Percentiles rank a stretch among this genome's conserved stretches.
Evolutionary conservation across 2,113 vertebrate genomes (phyloP).

Genomic region (Dinomys branickii): DNA sequence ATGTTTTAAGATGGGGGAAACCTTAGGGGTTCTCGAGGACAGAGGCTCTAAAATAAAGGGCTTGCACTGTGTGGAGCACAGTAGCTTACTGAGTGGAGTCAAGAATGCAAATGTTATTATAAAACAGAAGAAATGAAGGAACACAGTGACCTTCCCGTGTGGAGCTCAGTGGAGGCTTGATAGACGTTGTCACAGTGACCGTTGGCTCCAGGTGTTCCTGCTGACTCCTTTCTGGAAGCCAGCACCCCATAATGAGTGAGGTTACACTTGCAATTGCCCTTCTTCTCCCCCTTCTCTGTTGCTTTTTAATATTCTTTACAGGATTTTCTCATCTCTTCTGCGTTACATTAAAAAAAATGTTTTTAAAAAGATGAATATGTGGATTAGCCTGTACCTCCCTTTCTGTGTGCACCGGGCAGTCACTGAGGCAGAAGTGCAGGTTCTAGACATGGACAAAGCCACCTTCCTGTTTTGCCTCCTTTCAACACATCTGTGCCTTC

Average conservation of each 20-base stretch:
- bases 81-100: background rate
- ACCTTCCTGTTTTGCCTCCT: background rate
- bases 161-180: background rate
- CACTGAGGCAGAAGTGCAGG: background rate
- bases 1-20: slow-evolving; percentile 20
- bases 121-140: slow-evolving; percentile 1
- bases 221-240: background rate
- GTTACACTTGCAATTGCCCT: background rate
- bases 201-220: background rate
- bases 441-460: background rate
- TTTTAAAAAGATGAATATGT: background rate
- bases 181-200: background rate
- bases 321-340: background rate
- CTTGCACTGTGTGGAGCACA: background rate
- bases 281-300: background rate
- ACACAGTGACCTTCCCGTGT: background rate
- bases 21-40: background rate
- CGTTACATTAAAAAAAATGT: background rate
- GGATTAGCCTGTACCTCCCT: background rate
- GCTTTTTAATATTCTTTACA: background rate
- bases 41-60: background rate
- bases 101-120: background rate
- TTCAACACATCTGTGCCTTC: background rate
- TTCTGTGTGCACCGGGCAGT: background rate
- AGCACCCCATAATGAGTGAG: background rate